Conservation (phyloP, 2,113 vertebrate species). For the Thunnus thynnus region DNA sequence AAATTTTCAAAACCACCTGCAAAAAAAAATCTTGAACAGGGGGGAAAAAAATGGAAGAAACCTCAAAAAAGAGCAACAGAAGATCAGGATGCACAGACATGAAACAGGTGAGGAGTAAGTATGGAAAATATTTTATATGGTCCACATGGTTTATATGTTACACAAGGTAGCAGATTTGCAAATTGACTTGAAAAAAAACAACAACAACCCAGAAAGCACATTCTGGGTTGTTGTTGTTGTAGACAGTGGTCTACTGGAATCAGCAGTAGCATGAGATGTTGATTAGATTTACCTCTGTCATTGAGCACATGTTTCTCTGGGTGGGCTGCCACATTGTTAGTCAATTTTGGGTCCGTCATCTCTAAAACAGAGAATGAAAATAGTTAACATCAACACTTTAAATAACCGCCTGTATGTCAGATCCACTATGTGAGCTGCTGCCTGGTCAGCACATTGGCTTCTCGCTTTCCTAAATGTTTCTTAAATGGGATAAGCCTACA, state of each 20-base stretch:
- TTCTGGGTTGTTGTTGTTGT: background rate
- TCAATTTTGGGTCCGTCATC: slow-evolving; percentile 80
- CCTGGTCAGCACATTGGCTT: background rate
- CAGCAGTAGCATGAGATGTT: background rate
- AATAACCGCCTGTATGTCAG: slow-evolving; percentile 12
- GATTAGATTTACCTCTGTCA: slow-evolving; percentile 89
- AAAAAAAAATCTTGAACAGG: too few relatives aligned
- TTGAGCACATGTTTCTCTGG: slow-evolving; percentile 86
- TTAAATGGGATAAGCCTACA: slow-evolving; percentile 52
- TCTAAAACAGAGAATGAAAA: slow-evolving; percentile 86
- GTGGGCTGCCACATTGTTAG: slow-evolving; percentile 63
- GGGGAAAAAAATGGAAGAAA: too few relatives aligned
- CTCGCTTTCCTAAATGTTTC: slow-evolving; percentile 5
- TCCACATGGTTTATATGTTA: background rate
- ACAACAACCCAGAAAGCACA: background rate
- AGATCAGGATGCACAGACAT: too few relatives aligned
- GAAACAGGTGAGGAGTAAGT: too few relatives aligned
- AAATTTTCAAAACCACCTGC: background rate
- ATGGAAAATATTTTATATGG: too few relatives aligned
- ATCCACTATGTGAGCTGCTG: background rate
- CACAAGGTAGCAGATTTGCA: background rate
- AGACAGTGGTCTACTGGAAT: background rate
- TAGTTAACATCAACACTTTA: slow-evolving; percentile 2
- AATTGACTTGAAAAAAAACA: background rate
- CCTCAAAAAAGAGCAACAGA: too few relatives aligned